Base-by-base conservation (phyloP, 2,888 invertebrate genomes). In the Ectemnius cavifrons region DNA sequence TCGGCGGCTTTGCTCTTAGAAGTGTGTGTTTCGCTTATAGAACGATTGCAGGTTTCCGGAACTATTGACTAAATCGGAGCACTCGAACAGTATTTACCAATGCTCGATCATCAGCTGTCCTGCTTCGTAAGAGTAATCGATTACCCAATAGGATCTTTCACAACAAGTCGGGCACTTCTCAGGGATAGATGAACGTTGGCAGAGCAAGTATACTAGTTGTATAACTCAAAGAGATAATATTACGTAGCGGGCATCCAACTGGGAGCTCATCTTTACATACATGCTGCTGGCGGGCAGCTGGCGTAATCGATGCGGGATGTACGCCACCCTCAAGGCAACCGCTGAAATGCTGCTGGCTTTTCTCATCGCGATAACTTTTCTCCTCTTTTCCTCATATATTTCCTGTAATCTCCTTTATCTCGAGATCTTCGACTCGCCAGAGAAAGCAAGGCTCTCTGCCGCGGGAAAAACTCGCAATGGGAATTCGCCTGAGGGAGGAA, bases 61-160 rank as follows among this genome's bases (percentile, higher is more conserved):
- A 6, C 52, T 18, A 60, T 60, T 23, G 37, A 62, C 20, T 63
- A 63, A 52, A 52, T 18, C 52, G 52, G n/a, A n/a, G 56, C 28
- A 20, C 37, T 11, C 37, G 8, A 37, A 37, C 1, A 37, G 37
- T 37, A 37, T 37, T 37, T 37, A 37, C 58, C 49, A 23, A 4
- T 58, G 64, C 45, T 49, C 59, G 63, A 27, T 8, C 58, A n/a
- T 37, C 28, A 64, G 13, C 61, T 61, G 45, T 18, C 60, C 16
- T 69, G 46, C 64, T 37, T 37, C 37, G 5, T 11, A 37, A 37
- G 63, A 59, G 67, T 67, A 73, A 82, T 79, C 79, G 83, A 82
- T 83, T 82, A 77, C 63, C 70, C 71, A 83, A 82, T 77, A 83
- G 79, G 79, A 68, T 69, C 74, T 83, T 83, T 81, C 79, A 71